Conservation (phyloP, 1,140 invertebrate species). For the Eupristina koningsbergeri region DNA sequence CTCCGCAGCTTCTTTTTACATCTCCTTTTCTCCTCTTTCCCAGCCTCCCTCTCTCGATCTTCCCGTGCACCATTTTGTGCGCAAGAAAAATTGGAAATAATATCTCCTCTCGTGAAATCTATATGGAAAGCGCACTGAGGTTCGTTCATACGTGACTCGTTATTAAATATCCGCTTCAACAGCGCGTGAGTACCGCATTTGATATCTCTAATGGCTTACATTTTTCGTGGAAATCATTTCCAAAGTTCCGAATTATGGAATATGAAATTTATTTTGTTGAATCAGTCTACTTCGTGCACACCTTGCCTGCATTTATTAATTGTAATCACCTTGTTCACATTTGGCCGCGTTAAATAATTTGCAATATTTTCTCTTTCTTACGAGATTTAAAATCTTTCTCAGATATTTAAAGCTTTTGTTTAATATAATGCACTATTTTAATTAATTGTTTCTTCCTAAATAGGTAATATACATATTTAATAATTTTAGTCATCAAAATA, state of each 20-base stretch:
- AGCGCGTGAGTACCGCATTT: constrained; percentile 14
- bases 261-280: constrained; percentile 18
- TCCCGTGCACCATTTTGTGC: constrained; percentile 61
- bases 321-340: neutral
- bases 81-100: constrained; percentile 67
- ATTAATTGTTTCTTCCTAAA: too few relatives aligned
- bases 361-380: too few relatives aligned
- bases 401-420: too few relatives aligned
- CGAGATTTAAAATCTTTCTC: too few relatives aligned
- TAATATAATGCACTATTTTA: too few relatives aligned
- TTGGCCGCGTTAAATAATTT: too few relatives aligned
- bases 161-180: constrained; percentile 50
- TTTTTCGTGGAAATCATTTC: constrained; percentile 19
- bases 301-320: neutral
- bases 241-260: constrained; percentile 12
- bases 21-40: neutral
- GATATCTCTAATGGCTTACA: constrained; percentile 47
- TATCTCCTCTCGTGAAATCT: constrained; percentile 59
- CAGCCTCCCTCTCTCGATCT: constrained; percentile 28
- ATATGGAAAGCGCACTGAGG: constrained; percentile 47
- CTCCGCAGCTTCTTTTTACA: constrained; percentile 34
- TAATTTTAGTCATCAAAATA: too few relatives aligned
- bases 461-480: too few relatives aligned
- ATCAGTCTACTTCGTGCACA: too few relatives aligned
- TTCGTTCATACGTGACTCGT: constrained; percentile 53